A percentile compares a stretch with the other conserved stretches of the same genome.
phyloP scores from a whole-genome alignment of 2,797 vertebrate genomes.

The Myotis myotis region DNA sequence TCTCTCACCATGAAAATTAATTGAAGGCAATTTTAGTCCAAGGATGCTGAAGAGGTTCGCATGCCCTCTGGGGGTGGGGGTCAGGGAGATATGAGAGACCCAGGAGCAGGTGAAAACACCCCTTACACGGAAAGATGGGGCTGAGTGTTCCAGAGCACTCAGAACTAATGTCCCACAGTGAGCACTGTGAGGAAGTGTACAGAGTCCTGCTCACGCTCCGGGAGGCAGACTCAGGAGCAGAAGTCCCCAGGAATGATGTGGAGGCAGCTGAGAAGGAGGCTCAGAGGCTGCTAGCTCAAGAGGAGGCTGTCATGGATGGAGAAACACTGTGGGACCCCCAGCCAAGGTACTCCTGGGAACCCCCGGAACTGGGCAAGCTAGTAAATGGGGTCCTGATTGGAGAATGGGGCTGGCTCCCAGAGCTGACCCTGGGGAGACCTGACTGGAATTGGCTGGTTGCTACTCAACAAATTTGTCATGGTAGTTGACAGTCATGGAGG shows the following conservation, averaged over 20 bases:
- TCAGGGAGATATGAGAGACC: background rate
- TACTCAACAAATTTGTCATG: background rate
- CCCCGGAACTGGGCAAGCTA: background rate
- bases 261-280: background rate
- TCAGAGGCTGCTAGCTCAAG: background rate
- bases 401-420: background rate
- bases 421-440: background rate
- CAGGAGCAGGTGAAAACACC: background rate
- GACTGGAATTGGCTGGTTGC: background rate
- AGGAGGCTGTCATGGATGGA: background rate
- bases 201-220: constrained; percentile 86
- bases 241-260: constrained; percentile 33
- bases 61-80: background rate
- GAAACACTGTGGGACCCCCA: background rate
- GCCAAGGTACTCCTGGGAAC: constrained; percentile 56
- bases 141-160: background rate
- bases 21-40: background rate
- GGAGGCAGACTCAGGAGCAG: constrained; percentile 72
- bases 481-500: background rate
- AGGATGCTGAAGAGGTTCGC: background rate
- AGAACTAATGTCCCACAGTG: constrained; percentile 81
- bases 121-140: background rate
- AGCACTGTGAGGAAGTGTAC: constrained; percentile 90
- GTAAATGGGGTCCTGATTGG: background rate
- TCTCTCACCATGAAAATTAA: background rate